phyloP scores from a whole-genome alignment of 2,888 invertebrate species.

The Nematopogon swammerdamellus region DNA sequence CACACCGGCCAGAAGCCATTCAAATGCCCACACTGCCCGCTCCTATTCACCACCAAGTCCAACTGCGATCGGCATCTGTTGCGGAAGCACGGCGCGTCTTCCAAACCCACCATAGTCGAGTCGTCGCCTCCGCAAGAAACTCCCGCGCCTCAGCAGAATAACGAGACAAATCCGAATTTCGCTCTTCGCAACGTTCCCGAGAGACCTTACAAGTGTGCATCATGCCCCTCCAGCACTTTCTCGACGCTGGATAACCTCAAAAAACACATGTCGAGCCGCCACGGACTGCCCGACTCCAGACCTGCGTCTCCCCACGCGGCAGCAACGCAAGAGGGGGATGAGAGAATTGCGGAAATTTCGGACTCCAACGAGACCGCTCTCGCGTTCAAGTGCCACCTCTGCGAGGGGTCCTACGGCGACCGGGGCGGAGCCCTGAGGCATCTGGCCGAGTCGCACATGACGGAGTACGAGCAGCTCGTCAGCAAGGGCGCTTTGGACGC shows the following conservation, averaged over 20 bases:
- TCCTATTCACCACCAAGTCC: constrained; percentile 94
- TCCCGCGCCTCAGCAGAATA: constrained; percentile 20
- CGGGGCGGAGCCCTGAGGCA: constrained; percentile 79
- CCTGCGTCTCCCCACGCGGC: constrained; percentile 43
- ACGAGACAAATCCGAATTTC: constrained; percentile 29
- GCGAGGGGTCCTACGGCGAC: constrained; percentile 81
- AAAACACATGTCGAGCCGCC: constrained; percentile 73
- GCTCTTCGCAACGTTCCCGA: constrained; percentile 69
- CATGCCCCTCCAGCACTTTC: constrained; percentile 80
- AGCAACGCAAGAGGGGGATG: constrained; percentile 17
- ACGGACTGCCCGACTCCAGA: constrained; percentile 48
- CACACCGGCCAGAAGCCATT: constrained; percentile 97
- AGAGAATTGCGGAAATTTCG: constrained; percentile 19
- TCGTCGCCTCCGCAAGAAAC: constrained; percentile 26
- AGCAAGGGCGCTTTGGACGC: constrained; percentile 70
- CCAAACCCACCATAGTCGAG: constrained; percentile 40
- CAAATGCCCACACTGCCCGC: constrained; percentile 89
- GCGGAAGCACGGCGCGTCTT: constrained; percentile 70
- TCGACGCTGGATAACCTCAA: constrained; percentile 74
- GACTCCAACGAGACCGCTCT: constrained; percentile 56
- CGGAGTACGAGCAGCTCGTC: constrained; percentile 79
- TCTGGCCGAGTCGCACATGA: constrained; percentile 68
- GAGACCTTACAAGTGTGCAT: constrained; percentile 74
- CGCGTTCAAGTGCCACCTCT: constrained; percentile 90
- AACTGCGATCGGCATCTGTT: constrained; percentile 94